A percentile compares a stretch with the other conserved stretches of the same genome.
Conservation (phyloP, 2,888 invertebrate species). For the Mermis nigrescens region DNA sequence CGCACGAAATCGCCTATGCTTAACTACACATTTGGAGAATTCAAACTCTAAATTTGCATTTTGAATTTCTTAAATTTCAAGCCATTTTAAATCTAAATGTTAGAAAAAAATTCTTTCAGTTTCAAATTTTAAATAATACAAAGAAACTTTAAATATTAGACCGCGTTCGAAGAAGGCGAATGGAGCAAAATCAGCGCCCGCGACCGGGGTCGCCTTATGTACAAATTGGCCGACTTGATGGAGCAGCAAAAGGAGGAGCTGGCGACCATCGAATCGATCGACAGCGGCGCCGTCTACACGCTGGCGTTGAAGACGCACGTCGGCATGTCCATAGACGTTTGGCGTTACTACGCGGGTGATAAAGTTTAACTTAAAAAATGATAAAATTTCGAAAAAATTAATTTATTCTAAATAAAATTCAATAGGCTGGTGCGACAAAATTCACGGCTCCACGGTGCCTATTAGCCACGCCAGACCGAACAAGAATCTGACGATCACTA, state of each 20-base stretch:
- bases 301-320: slow-evolving; percentile 84
- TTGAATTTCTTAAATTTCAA: too few relatives aligned
- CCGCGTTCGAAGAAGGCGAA: slow-evolving; percentile 63
- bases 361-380: too few relatives aligned
- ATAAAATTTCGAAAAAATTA: too few relatives aligned
- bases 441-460: slow-evolving; percentile 69
- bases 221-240: slow-evolving; percentile 79
- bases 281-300: slow-evolving; percentile 90
- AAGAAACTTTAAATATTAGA: too few relatives aligned
- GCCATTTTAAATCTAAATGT: too few relatives aligned
- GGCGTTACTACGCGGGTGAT: slow-evolving; percentile 89
- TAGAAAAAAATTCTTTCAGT: too few relatives aligned
- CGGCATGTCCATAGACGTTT: slow-evolving; percentile 92
- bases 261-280: slow-evolving; percentile 75
- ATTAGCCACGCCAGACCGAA: slow-evolving; percentile 78
- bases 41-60: too few relatives aligned
- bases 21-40: too few relatives aligned
- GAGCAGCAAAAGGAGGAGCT: slow-evolving; percentile 79
- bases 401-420: too few relatives aligned
- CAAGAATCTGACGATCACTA: slow-evolving; percentile 65
- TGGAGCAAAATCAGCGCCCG: slow-evolving; percentile 87
- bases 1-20: too few relatives aligned
- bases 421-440: slow-evolving; percentile 87
- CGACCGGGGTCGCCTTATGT: slow-evolving; percentile 63
- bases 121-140: too few relatives aligned